A percentile compares a stretch with the other conserved stretches of the same genome.
phyloP scores from a whole-genome alignment of 1,140 invertebrate genomes.

The Bombus difficillimus region DNA sequence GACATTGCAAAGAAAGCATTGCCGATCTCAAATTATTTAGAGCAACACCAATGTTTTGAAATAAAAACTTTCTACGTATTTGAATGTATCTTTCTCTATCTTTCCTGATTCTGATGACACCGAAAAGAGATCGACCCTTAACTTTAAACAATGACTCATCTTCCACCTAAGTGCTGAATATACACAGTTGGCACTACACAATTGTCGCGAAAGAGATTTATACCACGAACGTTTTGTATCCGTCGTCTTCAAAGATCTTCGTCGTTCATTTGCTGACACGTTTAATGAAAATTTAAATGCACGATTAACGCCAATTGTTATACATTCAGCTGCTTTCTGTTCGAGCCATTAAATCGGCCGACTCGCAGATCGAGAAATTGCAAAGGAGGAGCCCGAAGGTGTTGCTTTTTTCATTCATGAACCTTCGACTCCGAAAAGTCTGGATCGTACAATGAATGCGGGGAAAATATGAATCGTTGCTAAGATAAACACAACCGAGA shows the following conservation, averaged over 20 bases:
- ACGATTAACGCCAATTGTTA: not conserved
- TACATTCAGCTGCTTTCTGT: not conserved
- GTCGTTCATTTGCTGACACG: not conserved
- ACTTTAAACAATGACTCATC: not conserved
- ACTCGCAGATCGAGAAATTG: not conserved
- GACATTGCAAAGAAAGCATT: not conserved
- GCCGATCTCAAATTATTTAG: not conserved
- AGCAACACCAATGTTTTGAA: too few species aligned
- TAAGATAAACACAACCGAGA: conserved; percentile 36
- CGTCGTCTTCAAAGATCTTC: not conserved
- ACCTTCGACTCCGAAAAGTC: not conserved
- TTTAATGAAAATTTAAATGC: not conserved
- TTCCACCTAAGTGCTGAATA: not conserved
- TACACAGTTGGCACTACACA: conserved; percentile 10
- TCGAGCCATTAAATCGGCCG: too few species aligned
- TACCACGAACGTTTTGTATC: not conserved
- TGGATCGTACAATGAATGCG: conserved; percentile 10
- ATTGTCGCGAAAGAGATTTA: conserved; percentile 18
- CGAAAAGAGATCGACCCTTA: not conserved
- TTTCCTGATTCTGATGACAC: not conserved
- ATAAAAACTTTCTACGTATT: too few species aligned
- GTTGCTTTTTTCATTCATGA: not conserved
- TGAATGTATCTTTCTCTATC: not conserved
- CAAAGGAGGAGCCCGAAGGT: not conserved
- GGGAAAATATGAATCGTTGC: conserved; percentile 34